Base-by-base conservation (phyloP, 2,888 invertebrate species). In the Abrostola triplasia region DNA sequence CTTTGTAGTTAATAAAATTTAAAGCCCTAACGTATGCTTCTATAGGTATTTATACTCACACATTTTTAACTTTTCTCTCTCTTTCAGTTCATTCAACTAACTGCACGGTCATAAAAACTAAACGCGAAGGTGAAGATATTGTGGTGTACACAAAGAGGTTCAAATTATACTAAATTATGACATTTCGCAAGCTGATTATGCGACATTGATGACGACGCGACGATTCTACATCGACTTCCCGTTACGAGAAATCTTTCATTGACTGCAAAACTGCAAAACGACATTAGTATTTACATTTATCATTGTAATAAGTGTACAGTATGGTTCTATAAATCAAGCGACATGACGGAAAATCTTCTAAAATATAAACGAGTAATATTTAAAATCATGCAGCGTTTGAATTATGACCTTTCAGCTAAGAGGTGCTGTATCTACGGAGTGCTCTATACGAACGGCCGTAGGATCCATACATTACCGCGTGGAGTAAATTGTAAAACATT, bases 131-230 rank as follows among this genome's bases (percentile, higher is more conserved):
- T 0, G 90, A 88, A 12, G 83, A 87, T 1, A 59, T 89, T 10
- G 59, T 81, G 5, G 63, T 89, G 0, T 80, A 76, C 55, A 84
- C 88, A 5, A 93, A 93, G 67, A 79, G 93, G 62, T 90, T 82
- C 40, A 92, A 84, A 71, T 65, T 91, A 59, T 81, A 66, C 72
- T 87, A 68, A 79, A 44, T 59, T 12, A n/a, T 68, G 12, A 67
- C 36, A 6, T 5, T 12, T 0, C 5, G 11, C 53, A 5, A 50
- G 4, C 36, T 24, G 36, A 37, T 10, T 7, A 35, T 13, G 0
- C 47, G 36, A 47, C 12, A 13, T 4, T 12, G 6, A n/a, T 13
- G 2, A 47, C 12, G 8, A 24, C 4, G n/a, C 24, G 24, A 24
- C 24, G 24, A 24, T 24, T 24, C 24, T 24, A 24, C 24, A 24